Evolutionary conservation across 2,113 vertebrate species (phyloP).

Genomic region (Colaptes auratus): DNA sequence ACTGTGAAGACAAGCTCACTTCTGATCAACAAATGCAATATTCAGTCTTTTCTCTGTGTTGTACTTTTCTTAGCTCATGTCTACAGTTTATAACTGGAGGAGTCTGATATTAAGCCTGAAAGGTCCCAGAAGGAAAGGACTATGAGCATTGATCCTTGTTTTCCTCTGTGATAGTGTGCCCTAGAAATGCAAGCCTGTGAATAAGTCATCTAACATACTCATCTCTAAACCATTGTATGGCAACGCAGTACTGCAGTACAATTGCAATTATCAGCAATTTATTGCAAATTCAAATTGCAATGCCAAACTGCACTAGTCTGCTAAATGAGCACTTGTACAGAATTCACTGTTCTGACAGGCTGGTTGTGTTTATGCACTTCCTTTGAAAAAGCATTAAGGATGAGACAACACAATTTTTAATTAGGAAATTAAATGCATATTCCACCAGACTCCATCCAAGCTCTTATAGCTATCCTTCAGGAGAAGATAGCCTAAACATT

Average conservation of each 20-base stretch:
- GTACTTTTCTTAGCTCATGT: not conserved
- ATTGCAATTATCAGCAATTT: not conserved
- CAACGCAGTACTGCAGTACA: not conserved
- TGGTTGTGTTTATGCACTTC: not conserved
- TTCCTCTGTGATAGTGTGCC: not conserved
- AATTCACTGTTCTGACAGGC: fast-evolving
- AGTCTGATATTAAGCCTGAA: not conserved
- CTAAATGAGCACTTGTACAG: not conserved
- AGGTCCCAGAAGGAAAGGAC: not conserved
- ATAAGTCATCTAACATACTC: not conserved
- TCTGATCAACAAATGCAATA: not conserved
- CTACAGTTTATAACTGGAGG: not conserved
- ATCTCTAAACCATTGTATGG: not conserved
- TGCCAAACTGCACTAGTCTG: not conserved
- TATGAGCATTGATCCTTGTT: not conserved
- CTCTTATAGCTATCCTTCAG: not conserved
- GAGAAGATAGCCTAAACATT: not conserved
- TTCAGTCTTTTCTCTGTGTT: not conserved
- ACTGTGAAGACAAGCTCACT: not conserved
- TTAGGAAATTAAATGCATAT: not conserved
- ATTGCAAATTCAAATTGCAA: not conserved
- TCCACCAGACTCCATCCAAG: not conserved
- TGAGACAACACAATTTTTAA: not conserved
- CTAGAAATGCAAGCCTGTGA: not conserved
- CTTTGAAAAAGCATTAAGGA: not conserved